Evolutionary conservation across 2,797 vertebrate genomes (phyloP).

Genomic region (Avahi laniger): DNA sequence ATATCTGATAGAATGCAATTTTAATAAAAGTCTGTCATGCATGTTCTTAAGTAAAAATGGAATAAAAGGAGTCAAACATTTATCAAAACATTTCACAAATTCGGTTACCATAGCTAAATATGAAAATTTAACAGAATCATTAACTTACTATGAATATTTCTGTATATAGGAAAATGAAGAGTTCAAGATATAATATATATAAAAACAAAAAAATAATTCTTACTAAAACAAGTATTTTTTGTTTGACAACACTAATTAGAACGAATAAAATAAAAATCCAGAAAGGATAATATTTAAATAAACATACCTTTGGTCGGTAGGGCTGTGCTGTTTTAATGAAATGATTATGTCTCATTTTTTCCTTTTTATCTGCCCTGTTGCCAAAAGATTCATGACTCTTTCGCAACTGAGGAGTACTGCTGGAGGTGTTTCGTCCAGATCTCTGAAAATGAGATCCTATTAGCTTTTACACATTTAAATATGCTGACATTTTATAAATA

Average conservation of each 20-base stretch:
- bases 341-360: conserved; percentile 98
- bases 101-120: background rate
- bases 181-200: background rate
- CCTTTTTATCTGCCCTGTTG: conserved; percentile 97
- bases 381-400: conserved; percentile 96
- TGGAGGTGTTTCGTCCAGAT: conserved; percentile 91
- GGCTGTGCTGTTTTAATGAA: conserved; percentile 99
- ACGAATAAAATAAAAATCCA: conserved; percentile 43
- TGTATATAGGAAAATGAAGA: conserved; percentile 25
- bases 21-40: background rate
- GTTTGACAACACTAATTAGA: conserved; percentile 21
- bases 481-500: conserved; percentile 13
- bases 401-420: conserved; percentile 92
- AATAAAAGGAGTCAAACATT: background rate
- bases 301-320: conserved; percentile 96
- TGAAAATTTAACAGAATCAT: background rate
- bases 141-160: conserved; percentile 10
- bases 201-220: conserved; percentile 46
- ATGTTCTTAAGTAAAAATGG: conserved; percentile 2
- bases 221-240: conserved; percentile 40
- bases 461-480: conserved; percentile 52
- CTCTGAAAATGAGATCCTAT: conserved; percentile 85
- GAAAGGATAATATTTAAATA: conserved; percentile 20
- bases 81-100: background rate
- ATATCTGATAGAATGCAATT: conserved; percentile 1